A percentile compares a stretch with the other conserved stretches of the same genome.
Evolutionary conservation across 2,113 vertebrate genomes (phyloP).

Genomic region (Proteles cristata): DNA sequence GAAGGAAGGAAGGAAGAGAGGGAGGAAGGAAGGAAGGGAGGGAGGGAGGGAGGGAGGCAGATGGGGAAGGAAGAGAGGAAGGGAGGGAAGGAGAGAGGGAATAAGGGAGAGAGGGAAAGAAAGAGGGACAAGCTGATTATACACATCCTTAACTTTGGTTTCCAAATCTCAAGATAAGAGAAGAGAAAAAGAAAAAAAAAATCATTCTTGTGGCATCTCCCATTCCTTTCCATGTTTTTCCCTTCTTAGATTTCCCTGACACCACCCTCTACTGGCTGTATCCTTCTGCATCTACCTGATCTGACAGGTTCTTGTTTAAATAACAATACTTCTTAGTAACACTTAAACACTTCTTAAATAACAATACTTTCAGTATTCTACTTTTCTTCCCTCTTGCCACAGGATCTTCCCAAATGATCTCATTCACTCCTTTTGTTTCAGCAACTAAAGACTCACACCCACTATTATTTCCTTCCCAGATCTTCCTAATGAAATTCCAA

Average conservation of each 20-base stretch:
- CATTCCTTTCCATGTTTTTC: not conserved
- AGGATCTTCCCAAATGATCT: not conserved
- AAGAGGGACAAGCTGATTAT: not conserved
- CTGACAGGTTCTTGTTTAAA: not conserved
- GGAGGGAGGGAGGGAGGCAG: accelerated
- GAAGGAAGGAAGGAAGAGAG: accelerated
- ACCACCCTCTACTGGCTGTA: not conserved
- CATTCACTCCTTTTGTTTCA: not conserved
- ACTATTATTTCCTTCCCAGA: not conserved
- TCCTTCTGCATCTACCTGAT: not conserved
- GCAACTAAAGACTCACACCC: not conserved
- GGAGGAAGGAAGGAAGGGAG: no score
- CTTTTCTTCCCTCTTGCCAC: not conserved
- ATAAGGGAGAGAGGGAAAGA: not conserved
- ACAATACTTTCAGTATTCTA: not conserved
- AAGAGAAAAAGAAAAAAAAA: not conserved
- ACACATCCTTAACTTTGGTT: not conserved
- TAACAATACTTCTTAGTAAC: not conserved
- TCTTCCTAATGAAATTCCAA: not conserved
- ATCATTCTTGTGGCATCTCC: not conserved
- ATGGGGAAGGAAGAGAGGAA: accelerated
- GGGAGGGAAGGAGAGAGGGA: accelerated
- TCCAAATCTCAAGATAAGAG: not conserved
- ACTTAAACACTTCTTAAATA: not conserved
- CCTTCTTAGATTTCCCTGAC: not conserved